Evolutionary conservation across 1,140 invertebrate genomes (phyloP).

Genomic region (Hyposmocoma kahamanoa): DNA sequence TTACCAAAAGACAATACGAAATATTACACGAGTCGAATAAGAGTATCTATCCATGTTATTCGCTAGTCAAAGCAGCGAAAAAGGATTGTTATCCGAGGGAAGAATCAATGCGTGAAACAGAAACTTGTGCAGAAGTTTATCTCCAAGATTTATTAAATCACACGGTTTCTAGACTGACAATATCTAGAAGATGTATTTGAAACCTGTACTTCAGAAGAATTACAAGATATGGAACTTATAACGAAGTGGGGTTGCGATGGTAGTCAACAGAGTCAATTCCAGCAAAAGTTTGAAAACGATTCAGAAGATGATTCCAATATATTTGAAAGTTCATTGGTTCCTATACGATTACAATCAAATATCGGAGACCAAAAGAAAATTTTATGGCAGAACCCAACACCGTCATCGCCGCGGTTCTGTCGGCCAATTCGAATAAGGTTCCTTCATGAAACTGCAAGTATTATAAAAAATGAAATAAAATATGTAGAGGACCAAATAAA

Average conservation of each 20-base stretch:
- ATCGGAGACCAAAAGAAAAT: constrained; percentile 15
- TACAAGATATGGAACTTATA: neutral
- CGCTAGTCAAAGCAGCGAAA: constrained; percentile 6
- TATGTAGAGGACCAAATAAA: constrained; percentile 15
- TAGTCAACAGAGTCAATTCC: constrained; percentile 16
- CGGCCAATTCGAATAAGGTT: constrained; percentile 14
- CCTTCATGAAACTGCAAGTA: constrained; percentile 20
- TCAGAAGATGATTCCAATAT: constrained; percentile 12
- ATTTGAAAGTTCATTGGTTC: constrained; percentile 22
- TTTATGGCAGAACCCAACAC: constrained; percentile 33
- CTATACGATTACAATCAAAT: constrained; percentile 2
- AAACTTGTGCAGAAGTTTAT: constrained; percentile 27
- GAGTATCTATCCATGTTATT: constrained; percentile 11
- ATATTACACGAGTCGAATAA: constrained; percentile 4
- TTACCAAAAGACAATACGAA: constrained; percentile 10
- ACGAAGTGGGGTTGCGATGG: constrained; percentile 19
- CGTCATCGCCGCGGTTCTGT: constrained; percentile 34
- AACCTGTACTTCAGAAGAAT: constrained; percentile 14
- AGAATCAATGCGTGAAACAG: constrained; percentile 19
- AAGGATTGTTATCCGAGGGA: constrained; percentile 8
- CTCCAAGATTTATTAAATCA: constrained; percentile 33
- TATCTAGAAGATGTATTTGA: constrained; percentile 22
- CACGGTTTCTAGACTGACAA: constrained; percentile 20
- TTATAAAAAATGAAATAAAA: constrained; percentile 27
- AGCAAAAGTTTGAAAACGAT: constrained; percentile 16